A percentile compares a stretch with the other conserved stretches of the same genome.
These are phyloP conservation scores for Gonocerus acuteangulatus DNA, from an alignment of 2,888 invertebrate species.

Conservation along the genomic window DNA sequence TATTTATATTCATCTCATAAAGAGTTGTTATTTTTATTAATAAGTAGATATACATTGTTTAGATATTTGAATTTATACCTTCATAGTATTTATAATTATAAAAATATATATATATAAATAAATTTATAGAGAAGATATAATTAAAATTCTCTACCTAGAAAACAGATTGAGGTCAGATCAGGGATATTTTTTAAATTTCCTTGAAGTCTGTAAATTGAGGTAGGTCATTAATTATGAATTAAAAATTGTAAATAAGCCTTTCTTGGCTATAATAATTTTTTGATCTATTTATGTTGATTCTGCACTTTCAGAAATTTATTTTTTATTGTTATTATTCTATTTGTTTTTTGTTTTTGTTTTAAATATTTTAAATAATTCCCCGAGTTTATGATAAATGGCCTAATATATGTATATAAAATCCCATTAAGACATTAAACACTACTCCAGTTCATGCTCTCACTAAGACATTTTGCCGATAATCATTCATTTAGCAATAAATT, in stretches of 20 bases:
- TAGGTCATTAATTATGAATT: constrained; percentile 9
- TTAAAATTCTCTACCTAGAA: constrained; percentile 14
- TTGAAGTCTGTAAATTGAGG: constrained; percentile 1
- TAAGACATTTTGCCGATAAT: too few relatives aligned
- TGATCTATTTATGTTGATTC: constrained; percentile 5
- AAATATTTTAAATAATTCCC: not conserved
- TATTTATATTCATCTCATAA: constrained; percentile 32
- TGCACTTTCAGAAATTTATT: not conserved
- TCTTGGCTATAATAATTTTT: not conserved
- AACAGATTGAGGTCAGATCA: constrained; percentile 8
- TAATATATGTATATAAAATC: constrained; percentile 16
- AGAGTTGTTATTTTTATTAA: constrained; percentile 33
- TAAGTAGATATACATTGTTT: constrained; percentile 27
- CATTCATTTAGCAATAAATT: too few relatives aligned
- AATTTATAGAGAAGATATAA: constrained; percentile 6
- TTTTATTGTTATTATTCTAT: not conserved
- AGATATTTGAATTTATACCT: constrained; percentile 23
- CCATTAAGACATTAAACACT: not conserved
- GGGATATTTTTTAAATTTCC: not conserved
- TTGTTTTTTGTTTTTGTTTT: not conserved
- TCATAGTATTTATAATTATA: constrained; percentile 20
- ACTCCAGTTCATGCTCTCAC: not conserved
- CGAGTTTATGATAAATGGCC: constrained; percentile 3
- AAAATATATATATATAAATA: not conserved
- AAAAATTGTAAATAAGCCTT: constrained; percentile 19